Evolutionary conservation across 2,797 vertebrate genomes (phyloP).

Genomic region (Sciaenops ocellatus): DNA sequence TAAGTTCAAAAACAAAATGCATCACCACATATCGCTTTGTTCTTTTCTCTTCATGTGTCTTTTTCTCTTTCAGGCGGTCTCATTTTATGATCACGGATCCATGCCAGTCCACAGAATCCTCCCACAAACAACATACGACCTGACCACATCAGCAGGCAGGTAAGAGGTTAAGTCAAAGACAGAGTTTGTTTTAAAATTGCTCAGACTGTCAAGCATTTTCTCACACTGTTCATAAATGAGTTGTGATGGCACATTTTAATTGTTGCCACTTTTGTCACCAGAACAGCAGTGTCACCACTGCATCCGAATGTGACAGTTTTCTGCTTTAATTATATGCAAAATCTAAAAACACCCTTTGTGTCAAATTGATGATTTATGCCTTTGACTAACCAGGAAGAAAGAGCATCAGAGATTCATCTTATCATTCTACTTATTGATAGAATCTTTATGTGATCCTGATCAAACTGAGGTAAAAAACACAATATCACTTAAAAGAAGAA

Average conservation of each 20-base stretch:
- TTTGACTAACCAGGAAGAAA: not conserved
- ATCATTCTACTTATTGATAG: not conserved
- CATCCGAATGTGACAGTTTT: slow-evolving; percentile 16
- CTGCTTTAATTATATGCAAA: not conserved
- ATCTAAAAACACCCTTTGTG: not conserved
- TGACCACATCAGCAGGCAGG: slow-evolving; percentile 43
- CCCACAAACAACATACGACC: not conserved
- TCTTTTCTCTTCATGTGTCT: not conserved
- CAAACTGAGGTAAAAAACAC: not conserved
- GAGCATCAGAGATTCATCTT: not conserved
- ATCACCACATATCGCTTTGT: not conserved
- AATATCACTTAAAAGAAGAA: not conserved
- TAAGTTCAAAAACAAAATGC: slow-evolving; percentile 38
- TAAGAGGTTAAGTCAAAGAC: not conserved
- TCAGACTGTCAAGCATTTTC: not conserved
- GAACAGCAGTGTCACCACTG: slow-evolving; percentile 18
- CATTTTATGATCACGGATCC: slow-evolving; percentile 29
- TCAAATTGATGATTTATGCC: slow-evolving; percentile 1
- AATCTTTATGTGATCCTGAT: not conserved
- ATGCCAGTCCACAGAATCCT: slow-evolving; percentile 39
- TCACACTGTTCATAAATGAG: not conserved
- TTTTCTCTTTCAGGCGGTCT: slow-evolving; percentile 34
- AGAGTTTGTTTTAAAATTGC: not conserved
- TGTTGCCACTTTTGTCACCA: slow-evolving; percentile 3
- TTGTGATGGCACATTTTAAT: slow-evolving; percentile 16